Evolutionary conservation across 2,797 vertebrate genomes (phyloP), one percentile per base, ranked within the genome.

Genomic region (Hozukius guyotensis): DNA sequence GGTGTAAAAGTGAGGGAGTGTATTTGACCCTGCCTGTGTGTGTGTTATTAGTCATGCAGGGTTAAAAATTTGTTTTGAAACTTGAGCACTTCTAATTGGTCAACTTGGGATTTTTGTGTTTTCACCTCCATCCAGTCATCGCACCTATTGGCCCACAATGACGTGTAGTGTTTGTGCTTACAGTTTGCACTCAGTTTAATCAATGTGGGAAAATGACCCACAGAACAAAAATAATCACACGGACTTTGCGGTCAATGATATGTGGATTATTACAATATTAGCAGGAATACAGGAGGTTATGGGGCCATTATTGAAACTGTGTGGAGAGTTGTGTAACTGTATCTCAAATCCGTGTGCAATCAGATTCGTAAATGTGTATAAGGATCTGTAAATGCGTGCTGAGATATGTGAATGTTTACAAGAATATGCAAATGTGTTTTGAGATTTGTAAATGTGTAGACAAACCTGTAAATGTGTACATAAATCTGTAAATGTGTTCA

Each of bases 1-100:
- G 52, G 79, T 70, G 68, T 80, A 73, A 77, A 80, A 80, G 31
- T 71, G 60, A 68, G 49, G 9, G 52, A 36, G 68, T 72, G 11
- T 63, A 24, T 70, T 10, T 72, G 74, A 86, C 32, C 32, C 56
- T 59, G 78, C 31, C 29, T 65, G 42, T 65, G 69, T 79, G 16
- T 61, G 66, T 79, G 32, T 55, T 80, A 71, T 36, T 61, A 16
- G 57, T 78, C 24, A 46, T 71, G 49, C 10, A 60, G 53, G 32
- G 20, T 79, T 77, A 24, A 65, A 77, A 67, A 70, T 70, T 2
- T 10, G 63, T 77, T 60, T 74, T 74, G 4, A 72, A 75, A 75
- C 29, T 57, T 2, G 8, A 34, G 12, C 60, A 52, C 46, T 27
- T 81, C 49, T 86, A 5, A 89, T 62, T 74, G 32, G 63, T 20